Evolutionary conservation across 2,888 invertebrate genomes (phyloP).

Genomic region (Thereva nobilitata): DNA sequence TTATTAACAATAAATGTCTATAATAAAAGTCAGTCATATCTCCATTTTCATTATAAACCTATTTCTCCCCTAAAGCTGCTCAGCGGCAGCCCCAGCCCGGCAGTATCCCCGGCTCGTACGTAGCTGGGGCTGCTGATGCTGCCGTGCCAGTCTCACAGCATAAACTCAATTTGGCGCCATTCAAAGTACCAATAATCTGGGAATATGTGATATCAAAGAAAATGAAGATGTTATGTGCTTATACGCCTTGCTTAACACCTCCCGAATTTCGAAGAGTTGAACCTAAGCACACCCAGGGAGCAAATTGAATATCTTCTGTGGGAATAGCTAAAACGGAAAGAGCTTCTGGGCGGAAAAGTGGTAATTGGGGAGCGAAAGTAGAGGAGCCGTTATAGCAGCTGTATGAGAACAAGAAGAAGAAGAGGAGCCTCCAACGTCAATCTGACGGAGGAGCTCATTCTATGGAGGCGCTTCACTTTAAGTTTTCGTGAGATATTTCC

Average conservation of each 20-base stretch:
- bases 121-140: neutral
- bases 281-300: conserved; percentile 28
- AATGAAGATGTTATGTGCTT: conserved; percentile 34
- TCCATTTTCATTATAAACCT: neutral
- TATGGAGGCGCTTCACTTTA: no score
- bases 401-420: no score
- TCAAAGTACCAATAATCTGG: conserved; percentile 34
- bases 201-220: conserved; percentile 34
- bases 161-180: conserved; percentile 33
- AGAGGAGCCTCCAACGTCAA: no score
- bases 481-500: no score
- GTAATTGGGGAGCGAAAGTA: conserved; percentile 13
- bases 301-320: conserved; percentile 32
- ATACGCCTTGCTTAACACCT: conserved; percentile 34
- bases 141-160: conserved; percentile 2
- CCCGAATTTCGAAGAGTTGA: conserved; percentile 15
- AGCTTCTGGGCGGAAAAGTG: conserved; percentile 1
- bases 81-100: no score
- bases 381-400: no score
- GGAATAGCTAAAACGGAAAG: conserved; percentile 24
- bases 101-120: neutral
- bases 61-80: no score
- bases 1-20: conserved; percentile 1
- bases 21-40: conserved; percentile 21
- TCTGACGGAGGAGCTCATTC: no score